Conservation (phyloP, 2,888 invertebrate genomes). For the Polydrusus tereticollis region DNA sequence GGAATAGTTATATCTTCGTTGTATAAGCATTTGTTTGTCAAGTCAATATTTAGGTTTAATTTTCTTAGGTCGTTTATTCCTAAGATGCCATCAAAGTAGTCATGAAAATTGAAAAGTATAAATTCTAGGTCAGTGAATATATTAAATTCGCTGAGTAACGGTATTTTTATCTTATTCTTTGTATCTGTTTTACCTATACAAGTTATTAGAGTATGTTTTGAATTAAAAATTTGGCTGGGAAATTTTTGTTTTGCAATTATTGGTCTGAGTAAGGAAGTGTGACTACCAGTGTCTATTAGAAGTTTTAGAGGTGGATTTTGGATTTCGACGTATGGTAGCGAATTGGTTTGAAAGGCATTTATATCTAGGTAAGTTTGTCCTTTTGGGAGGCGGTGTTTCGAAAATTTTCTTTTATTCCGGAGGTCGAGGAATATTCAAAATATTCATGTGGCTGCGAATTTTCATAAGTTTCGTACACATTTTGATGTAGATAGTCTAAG, state of each 20-base stretch:
- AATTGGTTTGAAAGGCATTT: slow-evolving; percentile 13
- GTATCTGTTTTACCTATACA: slow-evolving; percentile 4
- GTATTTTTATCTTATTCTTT: slow-evolving; percentile 3
- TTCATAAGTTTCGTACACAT: background rate
- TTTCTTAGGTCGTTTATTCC: slow-evolving; percentile 5
- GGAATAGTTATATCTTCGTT: background rate
- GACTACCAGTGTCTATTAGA: slow-evolving; percentile 40
- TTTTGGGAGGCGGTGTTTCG: background rate
- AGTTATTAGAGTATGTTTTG: background rate
- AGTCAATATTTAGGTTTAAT: slow-evolving; percentile 7
- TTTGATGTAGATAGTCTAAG: background rate
- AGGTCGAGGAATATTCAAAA: background rate
- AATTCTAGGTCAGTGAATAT: background rate
- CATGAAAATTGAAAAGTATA: too few relatives aligned
- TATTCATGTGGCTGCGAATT: background rate
- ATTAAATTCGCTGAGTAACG: slow-evolving; percentile 4
- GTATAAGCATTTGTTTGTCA: background rate
- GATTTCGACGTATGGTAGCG: slow-evolving; percentile 38
- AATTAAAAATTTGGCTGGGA: background rate
- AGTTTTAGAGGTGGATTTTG: slow-evolving; percentile 31
- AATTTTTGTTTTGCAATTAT: slow-evolving; percentile 25
- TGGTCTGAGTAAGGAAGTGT: slow-evolving; percentile 29
- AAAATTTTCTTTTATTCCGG: slow-evolving; percentile 2
- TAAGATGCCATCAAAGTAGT: too few relatives aligned
- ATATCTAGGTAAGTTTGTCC: slow-evolving; percentile 2